Base-by-base conservation (phyloP, 2,888 invertebrate species). In the Opisthograptis luteolata region DNA sequence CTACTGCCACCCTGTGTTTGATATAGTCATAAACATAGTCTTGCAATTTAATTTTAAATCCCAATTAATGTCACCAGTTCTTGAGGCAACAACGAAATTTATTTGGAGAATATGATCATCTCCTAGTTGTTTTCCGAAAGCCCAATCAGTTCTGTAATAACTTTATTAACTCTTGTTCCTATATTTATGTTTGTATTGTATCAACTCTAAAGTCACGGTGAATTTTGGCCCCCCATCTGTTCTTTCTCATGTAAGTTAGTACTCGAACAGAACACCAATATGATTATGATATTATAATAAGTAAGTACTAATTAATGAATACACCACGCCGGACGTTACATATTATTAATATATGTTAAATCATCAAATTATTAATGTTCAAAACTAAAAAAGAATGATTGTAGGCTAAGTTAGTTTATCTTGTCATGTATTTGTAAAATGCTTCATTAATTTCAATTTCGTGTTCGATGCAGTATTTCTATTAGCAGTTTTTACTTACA, bases 21-120 rank as follows among this genome's bases (percentile, higher is more conserved):
- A n/a, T n/a, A 60, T 36, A 45, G 25, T 42, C 79, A 79, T 81
- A 77, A 79, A 66, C 70, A 43, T 36, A 64, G 64, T 62, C 66
- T 68, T 67, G 68, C 68, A 40, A 43, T 53, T 48, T 76, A 77
- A 79, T 81, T 81, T 81, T 81, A 79, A 70, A 69, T 73, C 44
- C 61, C 55, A 22, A 20, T 47, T 20, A 28, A 2, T 35, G n/a
- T 14, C 28, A 17, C 31, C 31, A 4, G 30, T 10, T 17, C n/a
- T 32, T n/a, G 13, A 25, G 15, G 22, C 25, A 9, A 56, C 4
- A 9, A 5, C 2, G 1, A 10, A 25, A 9, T 4, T 3, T 10
- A 4, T 25, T 20, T 25, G 25, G 24, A 25, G 25, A n/a, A n/a
- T 10, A 25, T 8, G 9, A 3, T 17, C 17, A 5, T 17, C 17